Conservation (phyloP, 2,113 vertebrate species). For the Pelusios castaneus region DNA sequence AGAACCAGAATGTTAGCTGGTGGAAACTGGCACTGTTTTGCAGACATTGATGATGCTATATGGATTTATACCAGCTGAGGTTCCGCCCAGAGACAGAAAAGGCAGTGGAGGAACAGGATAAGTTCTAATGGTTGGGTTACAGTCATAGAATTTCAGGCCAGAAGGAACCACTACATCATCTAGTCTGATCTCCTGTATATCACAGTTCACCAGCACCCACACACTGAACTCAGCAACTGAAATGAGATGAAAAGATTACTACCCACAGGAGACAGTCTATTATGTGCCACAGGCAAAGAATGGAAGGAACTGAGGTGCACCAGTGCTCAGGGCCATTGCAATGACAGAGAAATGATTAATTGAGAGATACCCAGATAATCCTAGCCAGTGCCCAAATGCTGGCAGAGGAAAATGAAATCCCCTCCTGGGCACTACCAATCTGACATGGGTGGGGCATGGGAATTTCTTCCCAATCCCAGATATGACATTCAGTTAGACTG, state of each 20-base stretch:
- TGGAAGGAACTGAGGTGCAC: background rate
- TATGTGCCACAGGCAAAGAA: background rate
- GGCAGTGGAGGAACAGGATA: fast-evolving
- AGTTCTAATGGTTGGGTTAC: background rate
- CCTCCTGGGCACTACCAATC: background rate
- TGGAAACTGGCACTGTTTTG: background rate
- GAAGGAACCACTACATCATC: background rate
- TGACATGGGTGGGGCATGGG: background rate
- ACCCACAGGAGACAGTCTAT: background rate
- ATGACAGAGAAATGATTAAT: background rate
- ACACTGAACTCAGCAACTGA: background rate
- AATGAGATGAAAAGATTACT: background rate
- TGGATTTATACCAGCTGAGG: background rate
- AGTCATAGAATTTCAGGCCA: background rate
- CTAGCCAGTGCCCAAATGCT: background rate
- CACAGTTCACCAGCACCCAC: background rate
- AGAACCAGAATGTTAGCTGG: background rate
- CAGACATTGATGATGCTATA: background rate
- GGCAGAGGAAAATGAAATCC: background rate
- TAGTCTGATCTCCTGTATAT: background rate
- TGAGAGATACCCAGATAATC: background rate
- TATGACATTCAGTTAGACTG: background rate
- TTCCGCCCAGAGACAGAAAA: fast-evolving
- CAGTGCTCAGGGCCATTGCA: background rate
- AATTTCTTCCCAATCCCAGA: background rate